phyloP scores from a whole-genome alignment of 2,113 vertebrate species.

The Notechis scutatus region DNA sequence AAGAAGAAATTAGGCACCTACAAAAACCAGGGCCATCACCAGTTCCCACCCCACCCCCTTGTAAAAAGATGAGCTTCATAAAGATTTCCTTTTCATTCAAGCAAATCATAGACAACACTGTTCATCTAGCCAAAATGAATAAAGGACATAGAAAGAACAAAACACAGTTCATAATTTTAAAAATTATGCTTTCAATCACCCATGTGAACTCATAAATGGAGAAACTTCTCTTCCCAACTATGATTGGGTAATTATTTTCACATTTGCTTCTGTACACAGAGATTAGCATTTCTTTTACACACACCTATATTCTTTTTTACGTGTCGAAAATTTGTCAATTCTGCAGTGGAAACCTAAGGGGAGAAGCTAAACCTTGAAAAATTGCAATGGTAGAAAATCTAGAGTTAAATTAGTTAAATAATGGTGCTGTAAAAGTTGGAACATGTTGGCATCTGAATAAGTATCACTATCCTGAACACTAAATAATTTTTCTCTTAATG shows the following conservation, averaged over 20 bases:
- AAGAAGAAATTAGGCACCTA: neutral
- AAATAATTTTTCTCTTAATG: neutral
- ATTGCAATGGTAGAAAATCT: neutral
- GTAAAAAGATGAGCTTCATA: neutral
- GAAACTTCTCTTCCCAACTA: neutral
- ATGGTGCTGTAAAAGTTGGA: neutral
- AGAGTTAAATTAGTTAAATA: neutral
- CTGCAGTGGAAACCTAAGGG: neutral
- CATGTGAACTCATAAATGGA: neutral
- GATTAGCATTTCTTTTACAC: neutral
- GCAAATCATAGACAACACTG: conserved; percentile 43
- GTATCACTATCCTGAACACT: neutral
- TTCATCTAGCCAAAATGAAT: conserved; percentile 27
- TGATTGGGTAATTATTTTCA: neutral
- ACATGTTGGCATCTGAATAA: neutral
- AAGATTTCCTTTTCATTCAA: neutral
- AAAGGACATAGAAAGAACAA: conserved; percentile 52
- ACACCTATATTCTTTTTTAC: neutral
- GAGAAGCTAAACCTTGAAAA: neutral
- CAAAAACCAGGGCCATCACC: neutral
- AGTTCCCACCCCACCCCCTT: neutral
- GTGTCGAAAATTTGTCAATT: neutral
- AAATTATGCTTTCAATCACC: conserved; percentile 48
- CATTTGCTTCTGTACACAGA: neutral
- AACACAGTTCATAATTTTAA: conserved; percentile 41